Percentiles rank a stretch among this genome's conserved stretches.
phyloP scores from a whole-genome alignment of 2,113 vertebrate genomes.

The Gasterosteus nipponicus region DNA sequence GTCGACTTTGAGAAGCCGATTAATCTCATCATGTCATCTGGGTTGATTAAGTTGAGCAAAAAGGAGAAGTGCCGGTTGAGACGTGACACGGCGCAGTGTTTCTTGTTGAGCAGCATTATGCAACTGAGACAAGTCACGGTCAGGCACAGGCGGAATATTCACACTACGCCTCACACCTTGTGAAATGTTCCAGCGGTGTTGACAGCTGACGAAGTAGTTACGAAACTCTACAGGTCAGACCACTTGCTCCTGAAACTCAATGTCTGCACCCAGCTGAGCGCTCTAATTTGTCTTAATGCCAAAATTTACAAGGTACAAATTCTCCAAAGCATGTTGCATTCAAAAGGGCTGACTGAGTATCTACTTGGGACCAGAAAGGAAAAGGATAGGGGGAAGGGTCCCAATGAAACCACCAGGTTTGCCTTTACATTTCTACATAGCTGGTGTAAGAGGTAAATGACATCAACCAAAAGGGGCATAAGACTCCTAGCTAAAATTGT shows the following conservation, averaged over 20 bases:
- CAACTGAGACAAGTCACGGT: conserved; percentile 30
- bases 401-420: background rate
- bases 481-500: background rate
- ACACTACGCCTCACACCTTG: conserved; percentile 47
- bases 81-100: background rate
- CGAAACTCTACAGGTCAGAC: conserved; percentile 49
- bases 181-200: conserved; percentile 58
- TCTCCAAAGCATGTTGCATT: conserved; percentile 32
- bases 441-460: background rate
- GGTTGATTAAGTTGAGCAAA: background rate
- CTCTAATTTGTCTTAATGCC: conserved; percentile 26
- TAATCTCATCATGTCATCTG: background rate
- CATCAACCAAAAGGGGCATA: no score
- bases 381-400: background rate
- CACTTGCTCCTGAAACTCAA: conserved; percentile 39
- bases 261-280: conserved; percentile 17
- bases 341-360: conserved; percentile 44
- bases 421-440: no score
- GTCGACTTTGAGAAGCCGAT: background rate
- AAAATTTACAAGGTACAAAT: conserved; percentile 55
- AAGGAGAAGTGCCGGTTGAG: background rate
- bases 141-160: conserved; percentile 22
- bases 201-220: conserved; percentile 56
- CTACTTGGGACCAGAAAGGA: conserved; percentile 23
- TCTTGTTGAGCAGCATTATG: conserved; percentile 30